Base-by-base conservation (phyloP, 1,140 invertebrate species). In the Diuraphis noxia region DNA sequence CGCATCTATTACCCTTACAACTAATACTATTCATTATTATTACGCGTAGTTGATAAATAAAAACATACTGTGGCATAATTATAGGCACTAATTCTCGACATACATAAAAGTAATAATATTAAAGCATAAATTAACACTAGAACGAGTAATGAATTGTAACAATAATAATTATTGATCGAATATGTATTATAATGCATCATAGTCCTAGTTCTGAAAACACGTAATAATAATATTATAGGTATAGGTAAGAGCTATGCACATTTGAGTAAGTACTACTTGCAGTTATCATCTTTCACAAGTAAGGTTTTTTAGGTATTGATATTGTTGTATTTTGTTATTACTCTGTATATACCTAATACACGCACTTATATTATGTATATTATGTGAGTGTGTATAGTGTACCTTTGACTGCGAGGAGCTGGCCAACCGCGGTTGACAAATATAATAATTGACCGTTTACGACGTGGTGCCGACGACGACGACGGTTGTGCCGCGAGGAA, bases 371-470 rank as follows among this genome's bases (percentile, higher is more conserved):
- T 13, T 13, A 13, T n/a, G 30, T 30, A 56, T 30, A 63, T 17
- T 17, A 72, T n/a, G 56, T 6, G 30, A 4, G 13, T 72, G 56
- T 72, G 13, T 72, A n/a, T 40, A 82, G 10, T 30, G 17, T 86
- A 86, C 84, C 84, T 86, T 23, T 25, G 84, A 49, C 56, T 72
- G 56, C 43, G 43, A 86, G 43, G 25, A 86, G 41, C 43, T 49
- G 43, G 43, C 19, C 43, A 34, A 49, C 21, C n/a, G 34, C n/a
- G 34, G 38, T 30, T 17, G 25, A 49, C 43, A 23, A 19, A 41
- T 23, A 41, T 30, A 30, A 41, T 30, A 30, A n/a, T 41, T 7
- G 41, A 34, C 2, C 40, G 40, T 46, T 40, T 86, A 82, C 81
- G 81, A 82, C 81, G 40, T 82, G 40, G 84, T 46, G 40, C 19